Percentiles rank a stretch among this genome's conserved stretches.
Evolutionary conservation across 1,140 invertebrate species (phyloP).

Genomic region (Drosophila pallidifrons): DNA sequence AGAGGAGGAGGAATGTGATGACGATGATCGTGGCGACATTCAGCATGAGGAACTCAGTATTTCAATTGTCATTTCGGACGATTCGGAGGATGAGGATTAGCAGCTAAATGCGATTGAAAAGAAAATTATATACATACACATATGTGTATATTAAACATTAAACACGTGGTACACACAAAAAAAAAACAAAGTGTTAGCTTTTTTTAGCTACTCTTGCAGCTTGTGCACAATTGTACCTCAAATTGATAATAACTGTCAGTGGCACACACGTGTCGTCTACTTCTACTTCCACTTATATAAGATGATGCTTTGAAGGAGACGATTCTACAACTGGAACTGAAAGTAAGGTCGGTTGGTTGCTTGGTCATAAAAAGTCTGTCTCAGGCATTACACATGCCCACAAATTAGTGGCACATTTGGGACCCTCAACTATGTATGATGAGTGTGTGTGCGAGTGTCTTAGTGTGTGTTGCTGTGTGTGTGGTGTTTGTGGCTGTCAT

Average conservation of each 20-base stretch:
- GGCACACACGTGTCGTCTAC: constrained; percentile 51
- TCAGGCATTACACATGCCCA: constrained; percentile 62
- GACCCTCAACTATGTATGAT: constrained; percentile 42
- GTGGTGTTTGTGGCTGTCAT: constrained; percentile 43
- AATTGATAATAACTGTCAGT: constrained; percentile 61
- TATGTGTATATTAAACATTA: too few species aligned
- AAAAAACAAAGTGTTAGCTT: too few species aligned
- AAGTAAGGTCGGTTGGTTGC: neutral
- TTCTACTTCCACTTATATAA: neutral
- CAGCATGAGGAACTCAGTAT: too few species aligned
- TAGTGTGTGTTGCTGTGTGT: constrained; percentile 19
- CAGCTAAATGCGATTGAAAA: too few species aligned
- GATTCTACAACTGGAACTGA: constrained; percentile 15
- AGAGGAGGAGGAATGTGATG: too few species aligned
- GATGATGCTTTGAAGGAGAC: constrained; percentile 26
- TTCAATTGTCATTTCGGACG: too few species aligned
- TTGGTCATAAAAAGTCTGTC: constrained; percentile 50
- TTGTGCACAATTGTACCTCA: neutral
- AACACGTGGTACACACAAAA: too few species aligned
- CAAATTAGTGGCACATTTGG: constrained; percentile 74
- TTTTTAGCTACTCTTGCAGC: too few species aligned
- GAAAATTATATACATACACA: too few species aligned
- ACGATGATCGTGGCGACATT: too few species aligned
- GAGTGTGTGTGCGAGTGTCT: neutral
- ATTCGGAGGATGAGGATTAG: too few species aligned